These are phyloP conservation scores for Cryptocheilus praepositus DNA, from an alignment of 2,888 invertebrate species.

Conservation along the genomic window DNA sequence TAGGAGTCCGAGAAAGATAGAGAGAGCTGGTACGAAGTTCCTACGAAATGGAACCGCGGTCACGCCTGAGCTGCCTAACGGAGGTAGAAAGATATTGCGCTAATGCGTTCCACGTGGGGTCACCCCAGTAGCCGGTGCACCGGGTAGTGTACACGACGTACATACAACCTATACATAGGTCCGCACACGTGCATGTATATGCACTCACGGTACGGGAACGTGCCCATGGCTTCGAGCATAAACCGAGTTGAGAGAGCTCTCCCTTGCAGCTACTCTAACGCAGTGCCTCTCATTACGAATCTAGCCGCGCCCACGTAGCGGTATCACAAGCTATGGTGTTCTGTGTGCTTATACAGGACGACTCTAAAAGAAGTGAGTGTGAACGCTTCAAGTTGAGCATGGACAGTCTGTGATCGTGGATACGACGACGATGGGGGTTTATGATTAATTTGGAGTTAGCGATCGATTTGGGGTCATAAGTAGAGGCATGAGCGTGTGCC, in stretches of 20 bases:
- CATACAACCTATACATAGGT: background rate
- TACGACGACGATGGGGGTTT: too few species aligned
- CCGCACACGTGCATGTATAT: too few species aligned
- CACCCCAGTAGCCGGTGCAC: conserved; percentile 53
- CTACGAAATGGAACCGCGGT: conserved; percentile 53
- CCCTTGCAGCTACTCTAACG: too few species aligned
- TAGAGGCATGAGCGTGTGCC: too few species aligned
- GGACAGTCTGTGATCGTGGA: too few species aligned
- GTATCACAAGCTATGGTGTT: conserved; percentile 50
- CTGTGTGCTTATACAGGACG: too few species aligned
- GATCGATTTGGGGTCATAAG: too few species aligned
- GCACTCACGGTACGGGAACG: too few species aligned
- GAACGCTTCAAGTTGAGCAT: too few species aligned
- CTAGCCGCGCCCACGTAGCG: conserved; percentile 70
- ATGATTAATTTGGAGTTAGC: too few species aligned
- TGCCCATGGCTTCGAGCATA: conserved; percentile 5
- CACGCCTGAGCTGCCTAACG: conserved; percentile 57
- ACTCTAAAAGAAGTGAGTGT: too few species aligned
- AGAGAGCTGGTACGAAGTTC: conserved; percentile 32
- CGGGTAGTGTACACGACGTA: conserved; percentile 36
- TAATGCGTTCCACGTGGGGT: conserved; percentile 59
- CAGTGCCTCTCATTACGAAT: conserved; percentile 64
- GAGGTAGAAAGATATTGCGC: conserved; percentile 55
- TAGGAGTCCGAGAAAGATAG: background rate
- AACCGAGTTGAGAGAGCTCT: background rate